Evolutionary conservation across 2,113 vertebrate genomes (phyloP).

Genomic region (Prunella fulvescens): DNA sequence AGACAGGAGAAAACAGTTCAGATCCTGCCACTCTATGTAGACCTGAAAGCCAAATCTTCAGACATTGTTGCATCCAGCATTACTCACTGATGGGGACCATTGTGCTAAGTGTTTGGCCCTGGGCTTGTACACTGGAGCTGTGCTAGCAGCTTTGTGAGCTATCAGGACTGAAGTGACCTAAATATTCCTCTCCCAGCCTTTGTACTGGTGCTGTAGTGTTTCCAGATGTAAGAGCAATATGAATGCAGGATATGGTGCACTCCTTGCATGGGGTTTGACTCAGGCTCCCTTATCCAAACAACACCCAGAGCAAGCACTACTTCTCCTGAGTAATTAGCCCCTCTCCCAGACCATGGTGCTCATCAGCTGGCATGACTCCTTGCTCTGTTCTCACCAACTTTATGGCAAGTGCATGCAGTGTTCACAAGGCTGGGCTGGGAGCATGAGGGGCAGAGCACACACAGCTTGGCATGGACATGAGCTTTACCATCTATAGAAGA

Average conservation of each 20-base stretch:
- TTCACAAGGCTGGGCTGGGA: background rate
- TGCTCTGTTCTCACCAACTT: background rate
- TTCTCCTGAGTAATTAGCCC: background rate
- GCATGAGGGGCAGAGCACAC: background rate
- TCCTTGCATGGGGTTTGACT: background rate
- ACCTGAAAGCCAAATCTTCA: background rate
- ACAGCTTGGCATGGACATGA: rapidly evolving
- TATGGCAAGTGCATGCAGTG: background rate
- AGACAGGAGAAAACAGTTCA: background rate
- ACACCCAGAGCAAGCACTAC: background rate
- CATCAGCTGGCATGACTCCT: background rate
- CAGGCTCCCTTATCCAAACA: background rate
- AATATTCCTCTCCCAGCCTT: background rate
- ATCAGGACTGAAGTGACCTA: background rate
- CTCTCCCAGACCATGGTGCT: background rate
- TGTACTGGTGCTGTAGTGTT: rapidly evolving
- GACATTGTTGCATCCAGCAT: background rate
- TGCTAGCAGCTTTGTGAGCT: background rate
- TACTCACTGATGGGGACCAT: background rate
- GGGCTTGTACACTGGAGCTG: background rate
- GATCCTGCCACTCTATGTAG: background rate
- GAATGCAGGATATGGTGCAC: background rate
- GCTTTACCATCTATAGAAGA: background rate
- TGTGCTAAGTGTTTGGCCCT: background rate
- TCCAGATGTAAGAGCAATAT: background rate